phyloP scores from a whole-genome alignment of 2,888 invertebrate genomes.

The Xanthorhoe spadicearia region DNA sequence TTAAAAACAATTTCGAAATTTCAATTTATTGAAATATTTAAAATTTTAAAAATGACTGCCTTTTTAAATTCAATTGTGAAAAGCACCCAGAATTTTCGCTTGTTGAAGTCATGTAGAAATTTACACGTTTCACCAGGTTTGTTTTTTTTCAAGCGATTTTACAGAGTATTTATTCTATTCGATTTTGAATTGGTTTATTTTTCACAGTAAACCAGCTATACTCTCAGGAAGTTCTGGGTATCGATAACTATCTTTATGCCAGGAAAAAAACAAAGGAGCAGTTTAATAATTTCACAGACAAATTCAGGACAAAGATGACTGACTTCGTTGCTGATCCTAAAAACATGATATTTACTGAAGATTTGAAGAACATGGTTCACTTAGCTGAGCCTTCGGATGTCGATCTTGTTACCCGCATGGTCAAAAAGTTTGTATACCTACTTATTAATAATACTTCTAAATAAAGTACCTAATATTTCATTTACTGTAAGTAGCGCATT shows the following conservation, averaged over 20 bases:
- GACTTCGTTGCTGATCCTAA: constrained; percentile 84
- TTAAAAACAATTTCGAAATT: constrained; percentile 6
- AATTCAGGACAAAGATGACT: constrained; percentile 89
- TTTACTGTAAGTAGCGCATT: too few relatives aligned
- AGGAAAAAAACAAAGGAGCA: constrained; percentile 84
- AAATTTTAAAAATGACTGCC: constrained; percentile 53
- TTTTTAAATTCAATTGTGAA: constrained; percentile 56
- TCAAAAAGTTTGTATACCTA: constrained; percentile 87
- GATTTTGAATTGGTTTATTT: constrained; percentile 37
- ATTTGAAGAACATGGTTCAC: constrained; percentile 92
- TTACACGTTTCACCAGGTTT: constrained; percentile 56
- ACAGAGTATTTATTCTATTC: neutral
- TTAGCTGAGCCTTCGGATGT: constrained; percentile 87
- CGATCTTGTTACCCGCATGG: constrained; percentile 87
- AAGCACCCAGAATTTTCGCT: constrained; percentile 50
- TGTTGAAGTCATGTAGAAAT: constrained; percentile 51
- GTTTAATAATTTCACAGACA: constrained; percentile 86
- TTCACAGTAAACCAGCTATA: constrained; percentile 77
- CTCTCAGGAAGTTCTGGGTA: constrained; percentile 84
- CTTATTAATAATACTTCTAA: too few relatives aligned
- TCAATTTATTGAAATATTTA: neutral
- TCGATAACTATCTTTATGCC: constrained; percentile 84
- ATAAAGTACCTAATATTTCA: too few relatives aligned
- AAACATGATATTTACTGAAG: constrained; percentile 92
- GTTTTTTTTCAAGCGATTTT: neutral